Base-by-base conservation (phyloP, 2,113 vertebrate genomes). In the Catharus bicknelli region DNA sequence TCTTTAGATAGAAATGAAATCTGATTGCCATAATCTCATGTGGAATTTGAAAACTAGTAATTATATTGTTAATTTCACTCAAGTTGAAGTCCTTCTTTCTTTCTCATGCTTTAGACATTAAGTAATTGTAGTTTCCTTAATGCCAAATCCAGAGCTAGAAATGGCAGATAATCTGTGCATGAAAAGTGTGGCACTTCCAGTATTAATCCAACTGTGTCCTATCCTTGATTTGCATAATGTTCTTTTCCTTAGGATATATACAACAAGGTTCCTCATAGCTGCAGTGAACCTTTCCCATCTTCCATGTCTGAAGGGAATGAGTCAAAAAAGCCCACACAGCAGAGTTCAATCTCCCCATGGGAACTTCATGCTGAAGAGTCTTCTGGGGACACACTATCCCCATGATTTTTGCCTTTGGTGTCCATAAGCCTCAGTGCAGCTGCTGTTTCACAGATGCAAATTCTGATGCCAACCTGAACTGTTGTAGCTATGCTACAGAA, bases 1-100 rank as follows among this genome's bases (percentile, higher is more conserved):
- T 32, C 77, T 88, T 88, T 74, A 82, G 75, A 78, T 13, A 91
- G 50, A 95, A 95, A 91, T 86, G 11, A 87, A 94, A 93, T 11
- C 63, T 91, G 67, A 96, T 90, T 94, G 92, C 67, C 89, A 40
- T 66, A 40, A 40, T 78, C 72, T 86, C 68, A 48, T 57, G 67
- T 64, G 69, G 58, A 82, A 90, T 87, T 75, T 91, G 61, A 73
- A 96, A 72, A 70, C 34, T 53, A 58, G 78, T 45, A 89, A 90
- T 94, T 88, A 73, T n/a, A 78, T 72, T 34, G 59, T 34, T 74
- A 85, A 82, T 76, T 34, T 67, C 50, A 68, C 30, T 85, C 45
- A 89, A 51, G 57, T 26, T 67, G 78, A 58, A 81, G 38, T 78
- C 77, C 42, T 91, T 69, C 27, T 84, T 93, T 79, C 54, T 47